Base-by-base conservation (phyloP, 2,113 vertebrate genomes). In the Actenoides lindsayi region DNA sequence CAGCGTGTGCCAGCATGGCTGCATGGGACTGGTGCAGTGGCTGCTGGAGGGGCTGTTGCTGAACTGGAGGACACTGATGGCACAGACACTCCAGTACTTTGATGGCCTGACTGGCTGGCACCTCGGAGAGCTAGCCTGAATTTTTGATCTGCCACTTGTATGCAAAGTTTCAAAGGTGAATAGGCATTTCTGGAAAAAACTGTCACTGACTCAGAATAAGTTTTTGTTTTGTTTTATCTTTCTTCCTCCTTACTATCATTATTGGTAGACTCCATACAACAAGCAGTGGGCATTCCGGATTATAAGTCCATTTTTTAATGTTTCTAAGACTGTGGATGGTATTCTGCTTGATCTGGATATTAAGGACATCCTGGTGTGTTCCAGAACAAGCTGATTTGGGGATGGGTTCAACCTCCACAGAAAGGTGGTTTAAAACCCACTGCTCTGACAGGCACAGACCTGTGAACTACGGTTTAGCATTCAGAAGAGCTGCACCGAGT, bases 301-400 rank as follows among this genome's bases (percentile, higher is more conserved):
- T 73, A 56, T 44, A 48, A 78, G 76, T 92, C 46, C 56, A 44
- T 78, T 96, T 97, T 94, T 96, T 82, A 91, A 79, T 92, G 83
- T 91, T 95, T 95, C 83, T 87, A 60, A 77, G 64, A 44, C 91
- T 90, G 75, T 12, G 1, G 67, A 53, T 90, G 63, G 70, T 95
- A 90, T 84, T 94, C 83, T 96, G 85, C 79, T 96, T 87, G 50
- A 95, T 54, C 28, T 84, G 65, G 86, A 31, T 94, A 35, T 74
- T 63, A 53, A 82, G 59, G 41, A 67, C 30, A 25, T 56, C 57
- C 37, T n/a, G 33, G 6, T 35, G 6, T 46, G 3, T 31, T 11
- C 16, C 8, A 41, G 63, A n/a, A 67, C 11, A 35, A 83, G 25
- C 46, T 84, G 76, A 41, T 93, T 53, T 87, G 54, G 12, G 14